Evolutionary conservation across 1,140 invertebrate genomes (phyloP), one percentile per base, ranked within the genome.

Genomic region (Acyrthosiphon pisum): DNA sequence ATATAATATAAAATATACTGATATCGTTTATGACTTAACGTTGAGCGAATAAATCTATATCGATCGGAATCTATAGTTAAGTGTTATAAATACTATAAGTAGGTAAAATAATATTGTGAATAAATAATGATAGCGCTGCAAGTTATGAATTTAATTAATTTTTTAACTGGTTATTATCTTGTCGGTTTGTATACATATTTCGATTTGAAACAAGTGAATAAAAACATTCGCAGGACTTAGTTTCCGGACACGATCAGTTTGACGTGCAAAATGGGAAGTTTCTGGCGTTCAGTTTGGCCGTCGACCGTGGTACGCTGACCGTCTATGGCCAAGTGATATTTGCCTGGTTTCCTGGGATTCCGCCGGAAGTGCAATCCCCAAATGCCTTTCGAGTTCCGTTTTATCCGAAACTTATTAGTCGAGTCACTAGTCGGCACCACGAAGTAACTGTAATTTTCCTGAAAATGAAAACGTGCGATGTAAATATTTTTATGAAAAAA

Each of bases 321-420:
- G 7, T 56, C 91, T 26, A 93, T 93, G 26, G 46, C 76, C 35
- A 93, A 30, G 2, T 44, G 91, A 56, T 93, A 93, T 53, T 50
- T 93, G 0, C 81, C 81, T 0, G 91, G 91, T 84, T 83, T 86
- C 2, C 48, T 53, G n/a, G 91, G 81, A 41, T 6, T 53, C 26
- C 48, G 68, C 6, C 81, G 76, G 91, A 93, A 93, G 20, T 93
- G 76, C 91, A 93, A 93, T 2, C 46, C 91, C 91, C 91, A 93
- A 41, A 84, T 56, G 1, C 76, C 76, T 23, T 93, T 93, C 0
- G 48, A 37, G 81, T 93, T 84, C 2, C 81, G 68, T 93, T 86
- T 93, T 23, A 93, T 93, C 26, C 53, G 53, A 23, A 93, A 93
- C 26, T 44, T n/a, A 14, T 84, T 44, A 2, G 46, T n/a, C 22